Evolutionary conservation across 2,888 invertebrate genomes (phyloP), one percentile per base, ranked within the genome.

Genomic region (Synanthedon tipuliformis): DNA sequence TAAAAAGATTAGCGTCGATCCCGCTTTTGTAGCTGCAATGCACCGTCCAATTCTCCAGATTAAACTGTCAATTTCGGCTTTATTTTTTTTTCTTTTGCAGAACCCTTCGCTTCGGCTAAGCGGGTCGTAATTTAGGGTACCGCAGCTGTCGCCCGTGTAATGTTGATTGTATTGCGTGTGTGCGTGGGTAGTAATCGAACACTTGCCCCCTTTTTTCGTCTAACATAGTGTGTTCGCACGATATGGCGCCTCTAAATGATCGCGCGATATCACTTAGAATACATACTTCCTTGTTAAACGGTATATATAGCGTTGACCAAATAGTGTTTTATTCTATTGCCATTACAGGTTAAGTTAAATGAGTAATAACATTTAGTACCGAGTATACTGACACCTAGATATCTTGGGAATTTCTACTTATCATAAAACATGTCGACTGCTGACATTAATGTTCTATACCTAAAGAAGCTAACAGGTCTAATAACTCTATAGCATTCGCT

Each of bases 131-230:
- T 81, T 83, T 81, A 81, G 81, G 78, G 78, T 69, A 73, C 75
- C 75, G 64, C 86, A 86, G 82, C 86, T 86, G 86, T 71, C 73
- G 65, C 77, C 67, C 74, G 71, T 70, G 75, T 84, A 82, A 86
- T 80, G 82, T 75, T 84, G 83, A 85, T 86, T 85, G 84, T 82
- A 85, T 85, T 81, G 81, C 71, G 69, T 68, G 65, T 18, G 49
- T 49, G 49, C 16, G 50, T 34, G 50, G 13, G 40, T 49, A 23
- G 61, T 68, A 76, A 81, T 79, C 75, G 77, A 77, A 80, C 73
- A 68, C 68, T 73, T 64, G 64, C 71, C 76, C 76, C 72, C 71
- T 75, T 78, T 75, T 71, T 72, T 62, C 59, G 71, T 61, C 72
- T 71, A 50, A 49, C 48, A 51, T 54, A n/a, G 18, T 23, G 45